These are phyloP conservation scores for Neostethus bicornis DNA, from an alignment of 2,797 vertebrate genomes.

Conservation along the genomic window DNA sequence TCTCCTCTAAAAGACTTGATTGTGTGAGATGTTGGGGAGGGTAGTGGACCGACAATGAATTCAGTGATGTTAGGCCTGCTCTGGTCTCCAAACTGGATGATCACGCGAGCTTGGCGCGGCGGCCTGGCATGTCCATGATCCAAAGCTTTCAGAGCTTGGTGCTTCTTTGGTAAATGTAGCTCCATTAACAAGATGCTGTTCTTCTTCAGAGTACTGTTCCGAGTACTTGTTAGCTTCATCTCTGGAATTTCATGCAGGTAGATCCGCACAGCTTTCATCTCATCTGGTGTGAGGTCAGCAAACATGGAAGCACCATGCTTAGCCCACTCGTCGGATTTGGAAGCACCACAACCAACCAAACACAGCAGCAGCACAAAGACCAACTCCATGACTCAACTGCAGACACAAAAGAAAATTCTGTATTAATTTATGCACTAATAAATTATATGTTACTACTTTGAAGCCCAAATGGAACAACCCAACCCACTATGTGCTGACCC, in stretches of 20 bases:
- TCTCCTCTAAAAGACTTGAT: slow-evolving; percentile 55
- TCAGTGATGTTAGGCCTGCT: slow-evolving; percentile 85
- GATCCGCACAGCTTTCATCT: slow-evolving; percentile 81
- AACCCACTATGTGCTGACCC: no score
- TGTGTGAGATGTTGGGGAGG: slow-evolving; percentile 74
- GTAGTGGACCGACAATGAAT: slow-evolving; percentile 87
- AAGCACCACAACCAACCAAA: slow-evolving; percentile 35
- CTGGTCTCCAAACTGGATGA: slow-evolving; percentile 87
- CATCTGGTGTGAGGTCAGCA: slow-evolving; percentile 81
- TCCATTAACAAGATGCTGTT: slow-evolving; percentile 92
- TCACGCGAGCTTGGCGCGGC: slow-evolving; percentile 80
- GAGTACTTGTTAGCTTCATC: slow-evolving; percentile 74
- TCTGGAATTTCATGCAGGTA: slow-evolving; percentile 82
- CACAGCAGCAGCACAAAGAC: slow-evolving; percentile 62
- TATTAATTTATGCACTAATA: not conserved
- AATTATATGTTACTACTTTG: not conserved
- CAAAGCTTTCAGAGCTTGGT: slow-evolving; percentile 81
- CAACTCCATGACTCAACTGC: slow-evolving; percentile 65
- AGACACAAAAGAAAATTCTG: not conserved
- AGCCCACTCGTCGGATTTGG: slow-evolving; percentile 75
- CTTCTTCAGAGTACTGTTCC: slow-evolving; percentile 71
- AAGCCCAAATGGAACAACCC: no score
- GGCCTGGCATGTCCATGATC: slow-evolving; percentile 78
- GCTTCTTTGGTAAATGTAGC: slow-evolving; percentile 86
- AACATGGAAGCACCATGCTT: slow-evolving; percentile 84